Conservation (phyloP, 2,797 vertebrate species). For the Sebastes hubbsi region DNA sequence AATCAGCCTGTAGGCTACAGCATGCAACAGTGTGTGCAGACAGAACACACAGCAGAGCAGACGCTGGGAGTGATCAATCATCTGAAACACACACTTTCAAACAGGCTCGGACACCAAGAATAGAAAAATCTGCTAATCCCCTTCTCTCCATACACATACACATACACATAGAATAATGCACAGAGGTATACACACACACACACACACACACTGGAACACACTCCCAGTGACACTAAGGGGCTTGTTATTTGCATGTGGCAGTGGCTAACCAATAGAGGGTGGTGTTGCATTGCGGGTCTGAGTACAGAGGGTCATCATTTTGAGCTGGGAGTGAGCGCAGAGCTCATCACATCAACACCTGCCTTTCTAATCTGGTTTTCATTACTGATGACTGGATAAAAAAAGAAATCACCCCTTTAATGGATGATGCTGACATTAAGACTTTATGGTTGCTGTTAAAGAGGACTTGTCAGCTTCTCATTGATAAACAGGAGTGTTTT, state of each 20-base stretch:
- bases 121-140: conserved; percentile 8
- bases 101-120: conserved; percentile 11
- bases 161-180: not conserved
- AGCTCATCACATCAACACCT: conserved; percentile 36
- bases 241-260: conserved; percentile 52
- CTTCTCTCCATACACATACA: not conserved
- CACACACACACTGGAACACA: not conserved
- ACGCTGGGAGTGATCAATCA: conserved; percentile 36
- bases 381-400: conserved; percentile 22
- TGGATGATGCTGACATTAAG: conserved; percentile 42
- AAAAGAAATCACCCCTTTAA: conserved; percentile 23
- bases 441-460: conserved; percentile 36
- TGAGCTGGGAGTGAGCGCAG: not conserved
- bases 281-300: conserved; percentile 80
- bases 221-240: not conserved
- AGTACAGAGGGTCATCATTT: conserved; percentile 19
- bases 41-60: conserved; percentile 9
- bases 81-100: conserved; percentile 14
- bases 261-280: conserved; percentile 79
- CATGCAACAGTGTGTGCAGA: not conserved
- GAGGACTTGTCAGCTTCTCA: conserved; percentile 16
- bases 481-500: not conserved
- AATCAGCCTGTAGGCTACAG: not conserved
- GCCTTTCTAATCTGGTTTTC: conserved; percentile 43
- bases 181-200: not conserved